Evolutionary conservation across 2,113 vertebrate species (phyloP).

Genomic region (Chrysemys picta): DNA sequence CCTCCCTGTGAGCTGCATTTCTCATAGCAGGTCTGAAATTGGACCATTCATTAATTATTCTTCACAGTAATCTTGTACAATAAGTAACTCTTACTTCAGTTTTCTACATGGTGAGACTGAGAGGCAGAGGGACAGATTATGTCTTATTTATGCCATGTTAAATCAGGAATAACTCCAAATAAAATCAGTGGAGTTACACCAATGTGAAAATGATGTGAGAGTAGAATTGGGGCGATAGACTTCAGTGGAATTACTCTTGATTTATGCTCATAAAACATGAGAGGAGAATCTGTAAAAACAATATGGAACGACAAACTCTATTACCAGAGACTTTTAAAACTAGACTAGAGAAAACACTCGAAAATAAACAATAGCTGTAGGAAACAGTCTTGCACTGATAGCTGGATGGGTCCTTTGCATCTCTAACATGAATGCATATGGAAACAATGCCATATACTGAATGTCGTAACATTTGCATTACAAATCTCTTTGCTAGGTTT

Average conservation of each 20-base stretch:
- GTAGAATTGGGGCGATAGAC: background rate
- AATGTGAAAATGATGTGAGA: background rate
- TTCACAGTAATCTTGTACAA: background rate
- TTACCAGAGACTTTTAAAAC: conserved; percentile 47
- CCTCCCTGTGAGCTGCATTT: background rate
- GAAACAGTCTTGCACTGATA: background rate
- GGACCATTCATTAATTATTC: background rate
- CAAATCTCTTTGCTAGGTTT: conserved; percentile 61
- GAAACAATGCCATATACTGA: conserved; percentile 56
- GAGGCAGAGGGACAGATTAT: background rate
- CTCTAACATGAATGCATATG: background rate
- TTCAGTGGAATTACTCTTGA: background rate
- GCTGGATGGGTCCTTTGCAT: conserved; percentile 7
- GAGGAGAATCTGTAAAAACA: background rate
- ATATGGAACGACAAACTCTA: conserved; percentile 14
- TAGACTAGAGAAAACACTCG: conserved; percentile 15
- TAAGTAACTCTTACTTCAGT: background rate
- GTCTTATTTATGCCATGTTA: background rate
- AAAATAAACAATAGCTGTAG: conserved; percentile 48
- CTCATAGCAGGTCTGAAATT: background rate
- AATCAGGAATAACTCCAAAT: background rate
- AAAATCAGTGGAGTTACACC: background rate
- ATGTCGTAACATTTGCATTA: conserved; percentile 68
- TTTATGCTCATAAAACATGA: background rate
- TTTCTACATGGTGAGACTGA: background rate